Base-by-base conservation (phyloP, 2,888 invertebrate species). In the Actias luna region DNA sequence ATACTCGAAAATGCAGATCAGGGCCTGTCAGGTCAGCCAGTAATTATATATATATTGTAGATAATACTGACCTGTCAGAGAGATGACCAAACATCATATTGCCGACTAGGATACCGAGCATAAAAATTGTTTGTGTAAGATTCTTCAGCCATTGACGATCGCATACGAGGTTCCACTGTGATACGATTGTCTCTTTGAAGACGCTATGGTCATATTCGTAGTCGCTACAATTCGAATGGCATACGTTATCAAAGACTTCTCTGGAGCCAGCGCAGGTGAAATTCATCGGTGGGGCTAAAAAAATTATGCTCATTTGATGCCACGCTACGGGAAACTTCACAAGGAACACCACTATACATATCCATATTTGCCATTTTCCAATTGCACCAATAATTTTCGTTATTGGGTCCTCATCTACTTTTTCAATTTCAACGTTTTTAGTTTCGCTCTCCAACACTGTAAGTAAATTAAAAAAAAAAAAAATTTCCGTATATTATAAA, bases 311-410 rank as follows among this genome's bases (percentile, higher is more conserved):
- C 80, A 96, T 93, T 75, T 96, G 96, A 78, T 96, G 96, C 96
- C 96, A 97, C 0, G 96, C 96, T 0, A 96, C 95, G 0, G 96
- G 96, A 76, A 96, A 95, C 84, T 96, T 96, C 62, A 95, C 94
- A 12, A 96, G 87, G 68, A 96, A 95, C 46, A 96, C 94, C 0
- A 95, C 93, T 59, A 94, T 85, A 70, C 95, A 95, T 60, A 96
- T 93, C 89, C 94, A 93, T 67, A 96, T 92, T 78, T 97, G 96
- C 95, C 96, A 97, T 76, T 93, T 93, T 5, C 96, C 96, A 63
- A 96, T 93, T 35, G 94, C 93, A 0, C 96, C 96, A 69, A 96
- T 95, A 4, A 95, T 94, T 71, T 93, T 94, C 42, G 95, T 94
- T 22, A 96, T 90, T 0, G 95, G 94, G 77, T 96, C 96, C 63